Conservation (phyloP, 2,888 invertebrate genomes). For the Apoda limacodes region DNA sequence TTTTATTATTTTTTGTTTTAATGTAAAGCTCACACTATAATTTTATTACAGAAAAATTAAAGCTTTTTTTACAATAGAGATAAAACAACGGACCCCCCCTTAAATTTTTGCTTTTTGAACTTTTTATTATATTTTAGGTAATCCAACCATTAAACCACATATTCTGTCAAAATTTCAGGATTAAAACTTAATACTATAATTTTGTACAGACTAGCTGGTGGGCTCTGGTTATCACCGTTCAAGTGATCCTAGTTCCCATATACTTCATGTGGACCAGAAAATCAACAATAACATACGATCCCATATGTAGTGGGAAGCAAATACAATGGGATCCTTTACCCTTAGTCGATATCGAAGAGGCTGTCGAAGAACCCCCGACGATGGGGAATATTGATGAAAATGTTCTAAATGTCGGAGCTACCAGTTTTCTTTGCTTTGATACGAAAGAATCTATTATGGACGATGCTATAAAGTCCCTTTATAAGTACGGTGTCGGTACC, state of each 20-base stretch:
- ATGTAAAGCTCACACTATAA: too few relatives aligned
- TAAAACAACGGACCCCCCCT: too few relatives aligned
- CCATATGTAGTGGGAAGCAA: slow-evolving; percentile 48
- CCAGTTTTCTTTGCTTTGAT: slow-evolving; percentile 54
- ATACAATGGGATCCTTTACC: slow-evolving; percentile 86
- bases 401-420: slow-evolving; percentile 52
- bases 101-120: too few relatives aligned
- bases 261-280: slow-evolving; percentile 49
- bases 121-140: too few relatives aligned
- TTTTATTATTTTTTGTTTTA: too few relatives aligned
- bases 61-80: too few relatives aligned
- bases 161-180: too few relatives aligned
- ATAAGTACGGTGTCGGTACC: slow-evolving; percentile 96
- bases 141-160: too few relatives aligned
- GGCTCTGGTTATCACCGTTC: slow-evolving; percentile 47
- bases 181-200: too few relatives aligned
- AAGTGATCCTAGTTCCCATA: slow-evolving; percentile 43
- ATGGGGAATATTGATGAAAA: slow-evolving; percentile 58
- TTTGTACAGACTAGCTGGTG: slow-evolving; percentile 62
- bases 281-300: slow-evolving; percentile 27
- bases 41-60: too few relatives aligned
- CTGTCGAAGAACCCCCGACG: slow-evolving; percentile 72
- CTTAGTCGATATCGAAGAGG: slow-evolving; percentile 71
- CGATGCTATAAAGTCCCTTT: slow-evolving; percentile 78
- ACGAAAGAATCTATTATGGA: slow-evolving; percentile 82